A percentile compares a stretch with the other conserved stretches of the same genome.
phyloP scores from a whole-genome alignment of 2,888 invertebrate species.

The Congeria kusceri region DNA sequence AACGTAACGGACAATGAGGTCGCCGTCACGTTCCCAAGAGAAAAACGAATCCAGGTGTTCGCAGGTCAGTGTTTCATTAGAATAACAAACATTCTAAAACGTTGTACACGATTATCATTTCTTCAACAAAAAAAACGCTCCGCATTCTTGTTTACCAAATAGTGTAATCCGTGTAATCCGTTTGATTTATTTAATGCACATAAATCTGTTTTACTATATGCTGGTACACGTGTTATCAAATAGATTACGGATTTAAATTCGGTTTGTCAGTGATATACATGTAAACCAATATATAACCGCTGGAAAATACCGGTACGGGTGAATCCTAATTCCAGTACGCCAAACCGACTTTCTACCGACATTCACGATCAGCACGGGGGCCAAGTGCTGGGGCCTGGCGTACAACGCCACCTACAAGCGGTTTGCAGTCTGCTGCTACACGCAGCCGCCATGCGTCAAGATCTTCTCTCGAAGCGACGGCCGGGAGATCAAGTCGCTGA shows the following conservation, averaged over 20 bases:
- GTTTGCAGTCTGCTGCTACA: conserved; percentile 69
- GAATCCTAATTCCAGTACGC: conserved; percentile 56
- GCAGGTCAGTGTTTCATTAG: conserved; percentile 25
- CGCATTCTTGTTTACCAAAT: too few species aligned
- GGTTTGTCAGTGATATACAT: too few species aligned
- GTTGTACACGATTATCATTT: too few species aligned
- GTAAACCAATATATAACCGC: too few species aligned
- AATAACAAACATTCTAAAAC: too few species aligned
- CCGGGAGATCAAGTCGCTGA: conserved; percentile 58
- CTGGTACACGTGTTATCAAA: too few species aligned
- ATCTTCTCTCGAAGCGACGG: conserved; percentile 66
- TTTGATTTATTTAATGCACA: too few species aligned
- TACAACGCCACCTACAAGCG: conserved; percentile 56
- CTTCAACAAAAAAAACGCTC: too few species aligned
- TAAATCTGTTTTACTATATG: too few species aligned
- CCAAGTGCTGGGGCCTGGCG: conserved; percentile 66
- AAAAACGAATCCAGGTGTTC: conserved; percentile 67
- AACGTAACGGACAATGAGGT: conserved; percentile 64
- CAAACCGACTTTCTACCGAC: conserved; percentile 66
- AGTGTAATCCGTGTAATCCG: too few species aligned
- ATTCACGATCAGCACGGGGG: conserved; percentile 63
- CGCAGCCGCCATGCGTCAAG: conserved; percentile 67
- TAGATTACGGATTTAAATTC: too few species aligned
- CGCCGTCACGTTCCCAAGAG: conserved; percentile 64
- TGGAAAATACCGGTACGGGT: too few species aligned